Evolutionary conservation across 2,797 vertebrate genomes (phyloP), one percentile per base, ranked within the genome.

Genomic region (Rhabdomys pumilio): DNA sequence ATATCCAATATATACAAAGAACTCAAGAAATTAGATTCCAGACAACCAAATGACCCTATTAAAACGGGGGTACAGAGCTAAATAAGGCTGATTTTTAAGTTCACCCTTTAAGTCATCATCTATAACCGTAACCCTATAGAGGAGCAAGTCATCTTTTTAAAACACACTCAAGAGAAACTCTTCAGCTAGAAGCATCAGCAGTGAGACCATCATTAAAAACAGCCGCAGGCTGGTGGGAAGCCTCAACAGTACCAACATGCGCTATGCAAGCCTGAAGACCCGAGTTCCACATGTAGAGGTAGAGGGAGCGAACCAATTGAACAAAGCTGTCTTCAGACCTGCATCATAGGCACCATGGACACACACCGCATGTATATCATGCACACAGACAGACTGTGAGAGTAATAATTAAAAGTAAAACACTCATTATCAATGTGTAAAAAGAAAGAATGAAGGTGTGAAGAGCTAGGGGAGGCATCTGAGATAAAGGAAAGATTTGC

Each of bases 21-120:
- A 50, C 50, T 50, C 50, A 50, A 50, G 50, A 50, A 50, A 50
- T 11, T 50, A 50, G 50, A 50, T 10, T 50, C 50, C 50, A 50
- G 50, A 50, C 50, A 50, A 50, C 50, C 6, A 50, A 50, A 50
- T 50, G 11, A 50, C 50, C 50, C 50, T 50, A 50, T 50, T 50
- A 50, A 12, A 50, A 50, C 12, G 50, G 50, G 50, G 50, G 50
- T 50, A 50, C 50, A 50, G 50, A 50, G 50, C 50, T 50, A 50
- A 50, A 12, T 65, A 89, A 91, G 31, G 13, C 38, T 92, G 53
- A 24, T 93, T 92, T 50, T 88, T 75, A 81, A 90, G 77, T 67
- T 44, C 11, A 91, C 61, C 55, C 44, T 11, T 38, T 38, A 38
- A 72, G 44, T 0, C 34, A 59, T 76, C 24, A 75, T 82, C 81